phyloP scores from a whole-genome alignment of 1,140 invertebrate species.

The Cyclina sinensis region DNA sequence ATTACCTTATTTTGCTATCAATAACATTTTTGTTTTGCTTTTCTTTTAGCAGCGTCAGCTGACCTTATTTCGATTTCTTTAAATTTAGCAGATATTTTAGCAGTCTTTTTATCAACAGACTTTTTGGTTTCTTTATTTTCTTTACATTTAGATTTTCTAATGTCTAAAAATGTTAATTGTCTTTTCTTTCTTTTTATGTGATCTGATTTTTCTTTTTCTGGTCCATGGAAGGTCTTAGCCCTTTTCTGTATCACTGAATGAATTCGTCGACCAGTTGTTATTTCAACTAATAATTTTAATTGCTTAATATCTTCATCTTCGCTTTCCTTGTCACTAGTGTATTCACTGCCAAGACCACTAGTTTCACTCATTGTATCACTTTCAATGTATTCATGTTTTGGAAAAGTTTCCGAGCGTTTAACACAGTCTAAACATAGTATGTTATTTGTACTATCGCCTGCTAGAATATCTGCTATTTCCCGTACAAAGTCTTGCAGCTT shows the following conservation, averaged over 20 bases:
- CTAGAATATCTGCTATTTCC: conserved; percentile 49
- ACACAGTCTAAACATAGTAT: conserved; percentile 52
- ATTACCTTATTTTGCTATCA: conserved; percentile 1
- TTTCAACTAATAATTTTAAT: conserved; percentile 51
- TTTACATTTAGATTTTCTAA: conserved; percentile 37
- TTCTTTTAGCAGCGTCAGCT: conserved; percentile 23
- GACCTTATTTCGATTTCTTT: conserved; percentile 54
- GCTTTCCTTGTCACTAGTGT: conserved; percentile 11
- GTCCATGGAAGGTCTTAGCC: neutral
- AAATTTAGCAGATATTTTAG: conserved; percentile 54
- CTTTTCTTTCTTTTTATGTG: conserved; percentile 23
- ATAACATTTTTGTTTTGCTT: neutral
- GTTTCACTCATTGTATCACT: conserved; percentile 41
- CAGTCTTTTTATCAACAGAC: conserved; percentile 38
- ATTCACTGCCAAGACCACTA: conserved; percentile 47
- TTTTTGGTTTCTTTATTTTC: neutral
- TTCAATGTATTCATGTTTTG: neutral
- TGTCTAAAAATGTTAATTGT: neutral
- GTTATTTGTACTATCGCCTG: conserved; percentile 20
- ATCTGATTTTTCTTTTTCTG: neutral
- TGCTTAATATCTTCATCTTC: conserved; percentile 50
- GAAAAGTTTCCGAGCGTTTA: neutral
- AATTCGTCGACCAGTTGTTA: conserved; percentile 53
- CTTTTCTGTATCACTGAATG: conserved; percentile 11
- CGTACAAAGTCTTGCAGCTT: conserved; percentile 42